Evolutionary conservation across 2,888 invertebrate genomes (phyloP).

Genomic region (Herminia tarsipennalis): DNA sequence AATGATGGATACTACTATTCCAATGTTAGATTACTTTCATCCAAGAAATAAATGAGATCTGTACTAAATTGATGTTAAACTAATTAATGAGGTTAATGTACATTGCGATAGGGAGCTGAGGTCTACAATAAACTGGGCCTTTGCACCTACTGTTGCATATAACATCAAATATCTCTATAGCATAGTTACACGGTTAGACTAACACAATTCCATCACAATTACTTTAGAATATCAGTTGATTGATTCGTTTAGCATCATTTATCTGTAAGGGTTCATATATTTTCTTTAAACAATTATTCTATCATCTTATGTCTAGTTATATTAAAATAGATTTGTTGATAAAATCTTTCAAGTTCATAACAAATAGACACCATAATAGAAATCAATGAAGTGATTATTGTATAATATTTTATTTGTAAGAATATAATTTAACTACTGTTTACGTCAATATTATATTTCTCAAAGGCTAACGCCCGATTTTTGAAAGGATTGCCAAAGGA

Average conservation of each 20-base stretch:
- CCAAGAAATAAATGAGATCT: too few species aligned
- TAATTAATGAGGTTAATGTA: conserved; percentile 9
- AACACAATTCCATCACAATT: conserved; percentile 85
- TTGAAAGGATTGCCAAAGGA: too few species aligned
- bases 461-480: conserved; percentile 59
- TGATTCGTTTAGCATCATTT: conserved; percentile 73
- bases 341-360: conserved; percentile 79
- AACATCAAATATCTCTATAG: conserved; percentile 48
- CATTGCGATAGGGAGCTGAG: conserved; percentile 10
- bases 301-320: conserved; percentile 50
- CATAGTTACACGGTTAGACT: conserved; percentile 67
- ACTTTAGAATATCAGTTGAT: conserved; percentile 84
- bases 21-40: too few species aligned
- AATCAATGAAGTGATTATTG: conserved; percentile 49
- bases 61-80: neutral
- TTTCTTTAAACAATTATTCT: conserved; percentile 46
- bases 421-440: conserved; percentile 48
- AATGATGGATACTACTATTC: too few species aligned
- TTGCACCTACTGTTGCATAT: conserved; percentile 26
- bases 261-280: conserved; percentile 49
- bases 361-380: conserved; percentile 57
- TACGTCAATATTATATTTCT: conserved; percentile 49
- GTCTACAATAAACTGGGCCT: conserved; percentile 30
- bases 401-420: conserved; percentile 44
- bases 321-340: conserved; percentile 82